Percentiles rank a stretch among this genome's conserved stretches.
phyloP scores from a whole-genome alignment of 2,113 vertebrate genomes.

The Rhinolophus ferrumequinum region DNA sequence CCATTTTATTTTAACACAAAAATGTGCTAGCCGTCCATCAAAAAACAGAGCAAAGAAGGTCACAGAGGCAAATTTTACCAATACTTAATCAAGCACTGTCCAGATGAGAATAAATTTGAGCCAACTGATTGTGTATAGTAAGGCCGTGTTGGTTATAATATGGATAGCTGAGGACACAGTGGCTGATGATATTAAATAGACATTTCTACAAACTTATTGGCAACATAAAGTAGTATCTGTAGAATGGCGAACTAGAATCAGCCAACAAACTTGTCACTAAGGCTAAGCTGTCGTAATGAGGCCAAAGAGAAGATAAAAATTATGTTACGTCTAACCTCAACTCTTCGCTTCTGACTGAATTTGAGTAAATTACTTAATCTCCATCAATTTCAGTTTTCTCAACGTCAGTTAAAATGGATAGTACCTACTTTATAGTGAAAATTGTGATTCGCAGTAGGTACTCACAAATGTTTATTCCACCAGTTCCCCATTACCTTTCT shows the following conservation, averaged over 20 bases:
- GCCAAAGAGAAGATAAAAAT: neutral
- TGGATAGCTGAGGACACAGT: neutral
- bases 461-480: neutral
- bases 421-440: neutral
- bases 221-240: neutral
- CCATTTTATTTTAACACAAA: neutral
- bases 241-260: neutral
- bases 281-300: neutral
- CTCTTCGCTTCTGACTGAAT: neutral
- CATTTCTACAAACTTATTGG: neutral
- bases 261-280: neutral
- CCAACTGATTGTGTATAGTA: neutral
- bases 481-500: neutral
- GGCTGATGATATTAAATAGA: neutral
- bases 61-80: neutral
- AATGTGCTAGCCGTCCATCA: neutral
- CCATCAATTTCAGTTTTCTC: neutral
- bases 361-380: neutral
- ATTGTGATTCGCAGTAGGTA: neutral
- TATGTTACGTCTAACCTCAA: neutral
- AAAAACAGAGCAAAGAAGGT: neutral
- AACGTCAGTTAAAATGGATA: neutral
- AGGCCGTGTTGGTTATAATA: neutral
- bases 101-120: neutral
- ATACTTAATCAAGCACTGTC: neutral